phyloP scores from a whole-genome alignment of 2,797 vertebrate genomes.

The Lycodopsis pacificus region DNA sequence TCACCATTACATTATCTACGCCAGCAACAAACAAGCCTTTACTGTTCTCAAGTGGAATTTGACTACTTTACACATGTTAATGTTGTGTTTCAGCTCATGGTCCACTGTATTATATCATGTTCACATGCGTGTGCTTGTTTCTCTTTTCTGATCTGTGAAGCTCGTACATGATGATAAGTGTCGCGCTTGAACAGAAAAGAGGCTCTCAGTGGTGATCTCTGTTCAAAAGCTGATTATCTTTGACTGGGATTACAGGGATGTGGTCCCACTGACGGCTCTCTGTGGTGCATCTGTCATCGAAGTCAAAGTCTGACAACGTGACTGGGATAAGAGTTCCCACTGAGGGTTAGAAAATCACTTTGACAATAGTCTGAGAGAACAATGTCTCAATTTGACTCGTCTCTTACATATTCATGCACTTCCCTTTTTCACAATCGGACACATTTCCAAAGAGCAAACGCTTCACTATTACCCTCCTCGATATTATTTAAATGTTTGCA shows the following conservation, averaged over 20 bases:
- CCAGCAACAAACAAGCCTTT: background rate
- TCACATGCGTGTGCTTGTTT: background rate
- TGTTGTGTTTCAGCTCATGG: too few species aligned
- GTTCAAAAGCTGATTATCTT: background rate
- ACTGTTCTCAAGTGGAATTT: background rate
- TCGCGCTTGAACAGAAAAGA: background rate
- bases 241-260: background rate
- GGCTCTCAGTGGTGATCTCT: background rate
- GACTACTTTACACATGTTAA: background rate
- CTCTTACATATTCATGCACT: background rate
- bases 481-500: background rate
- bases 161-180: background rate
- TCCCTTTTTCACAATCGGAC: slow-evolving; percentile 19
- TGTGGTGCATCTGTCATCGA: background rate
- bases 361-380: background rate
- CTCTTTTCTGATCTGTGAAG: background rate
- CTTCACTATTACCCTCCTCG: background rate
- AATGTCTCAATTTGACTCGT: background rate
- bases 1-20: background rate
- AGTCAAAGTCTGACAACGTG: background rate
- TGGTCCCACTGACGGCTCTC: background rate
- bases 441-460: background rate
- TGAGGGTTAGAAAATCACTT: background rate
- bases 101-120: too few species aligned
- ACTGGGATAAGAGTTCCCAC: background rate